Percentiles rank a stretch among this genome's conserved stretches.
Evolutionary conservation across 2,797 vertebrate genomes (phyloP).

Genomic region (Echeneis naucrates): DNA sequence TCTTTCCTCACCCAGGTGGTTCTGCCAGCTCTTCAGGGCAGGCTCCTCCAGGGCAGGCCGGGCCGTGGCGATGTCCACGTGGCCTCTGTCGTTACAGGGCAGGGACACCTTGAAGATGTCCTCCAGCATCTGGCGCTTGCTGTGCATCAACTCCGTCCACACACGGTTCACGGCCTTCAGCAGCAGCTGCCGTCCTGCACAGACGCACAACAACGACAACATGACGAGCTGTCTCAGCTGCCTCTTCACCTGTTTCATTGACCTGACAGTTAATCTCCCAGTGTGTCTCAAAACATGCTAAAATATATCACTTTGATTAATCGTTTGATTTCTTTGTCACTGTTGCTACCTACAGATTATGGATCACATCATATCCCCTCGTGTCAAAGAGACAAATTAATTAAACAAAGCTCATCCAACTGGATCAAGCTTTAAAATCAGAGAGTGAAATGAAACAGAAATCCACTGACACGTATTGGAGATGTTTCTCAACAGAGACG

Average conservation of each 20-base stretch:
- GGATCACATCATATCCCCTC: not conserved
- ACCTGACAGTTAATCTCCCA: too few relatives aligned
- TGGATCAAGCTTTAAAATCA: too few relatives aligned
- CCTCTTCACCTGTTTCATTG: too few relatives aligned
- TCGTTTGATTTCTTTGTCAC: not conserved
- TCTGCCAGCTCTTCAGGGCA: conserved; percentile 96
- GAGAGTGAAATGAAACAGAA: too few relatives aligned
- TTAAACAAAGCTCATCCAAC: not conserved
- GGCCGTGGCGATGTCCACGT: conserved; percentile 92
- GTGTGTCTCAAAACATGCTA: too few relatives aligned
- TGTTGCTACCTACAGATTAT: too few relatives aligned
- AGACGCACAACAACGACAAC: too few relatives aligned
- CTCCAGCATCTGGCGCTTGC: conserved; percentile 95
- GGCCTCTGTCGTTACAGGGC: conserved; percentile 95
- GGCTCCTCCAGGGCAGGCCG: conserved; percentile 94
- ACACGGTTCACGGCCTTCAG: conserved; percentile 98
- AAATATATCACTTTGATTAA: too few relatives aligned
- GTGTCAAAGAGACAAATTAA: not conserved
- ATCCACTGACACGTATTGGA: too few relatives aligned
- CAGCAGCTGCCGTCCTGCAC: conserved; percentile 93
- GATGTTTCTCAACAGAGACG: too few relatives aligned
- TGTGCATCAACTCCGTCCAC: conserved; percentile 98
- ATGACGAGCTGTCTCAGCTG: too few relatives aligned
- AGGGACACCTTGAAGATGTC: conserved; percentile 96
- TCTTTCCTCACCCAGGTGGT: conserved; percentile 92